Evolutionary conservation across 2,113 vertebrate genomes (phyloP), one percentile per base, ranked within the genome.

Genomic region (Rhadina sibilatrix): DNA sequence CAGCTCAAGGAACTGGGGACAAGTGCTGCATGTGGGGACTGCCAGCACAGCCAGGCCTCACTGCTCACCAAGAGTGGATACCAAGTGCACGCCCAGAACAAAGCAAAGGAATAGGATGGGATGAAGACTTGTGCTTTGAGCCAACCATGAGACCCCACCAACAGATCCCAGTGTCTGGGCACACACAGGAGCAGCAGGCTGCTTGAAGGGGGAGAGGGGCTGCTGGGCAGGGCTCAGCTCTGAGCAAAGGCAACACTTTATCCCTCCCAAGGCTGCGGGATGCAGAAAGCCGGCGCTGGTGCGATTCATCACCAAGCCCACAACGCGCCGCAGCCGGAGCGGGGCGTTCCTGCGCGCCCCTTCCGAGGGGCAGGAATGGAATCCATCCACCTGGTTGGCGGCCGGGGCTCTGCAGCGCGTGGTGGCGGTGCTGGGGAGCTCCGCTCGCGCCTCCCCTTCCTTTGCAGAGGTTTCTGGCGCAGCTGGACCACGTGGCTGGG

Each of bases 401-500:
- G 82, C 82, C 50, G 68, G 69, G 83, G 90, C 90, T 90, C 75
- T 63, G 88, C 83, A 33, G 94, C 47, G 21, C 7, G 16, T 9
- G 70, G 90, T 19, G 10, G 84, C 15, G 23, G 71, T 19, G 74
- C 90, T 3, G 64, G 49, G 63, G 37, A 69, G 44, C 88, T 87
- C 68, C 47, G 72, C 8, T 94, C 64, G 85, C 82, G 21, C 96
- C 94, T 94, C 95, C 96, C 91, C 89, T 95, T 90, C 95, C 76
- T 90, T 56, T 96, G 95, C 95, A 92, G 92, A 49, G 90, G 64
- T 86, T 95, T 88, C 90, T 94, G 92, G 94, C 60, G 94, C 88
- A 95, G 93, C 68, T 21, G 38, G 83, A 90, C 92, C 92, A 93
- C 90, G 79, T 92, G 96, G 92, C 54, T 1, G 88, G 15, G 57